Conservation (phyloP, 2,113 vertebrate species). For the Chaetodon auriga region DNA sequence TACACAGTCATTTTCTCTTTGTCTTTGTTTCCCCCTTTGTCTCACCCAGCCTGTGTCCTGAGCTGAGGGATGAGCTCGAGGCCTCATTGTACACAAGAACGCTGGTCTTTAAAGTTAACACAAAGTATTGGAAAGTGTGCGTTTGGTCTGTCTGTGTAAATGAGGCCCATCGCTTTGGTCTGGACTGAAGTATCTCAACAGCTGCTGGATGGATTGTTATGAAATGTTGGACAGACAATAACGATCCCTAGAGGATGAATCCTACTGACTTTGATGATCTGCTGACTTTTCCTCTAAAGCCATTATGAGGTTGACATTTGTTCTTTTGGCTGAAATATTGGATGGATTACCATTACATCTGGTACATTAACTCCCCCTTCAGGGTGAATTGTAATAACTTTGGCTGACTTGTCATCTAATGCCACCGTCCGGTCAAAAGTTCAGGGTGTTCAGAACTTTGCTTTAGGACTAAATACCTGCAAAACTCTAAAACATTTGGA, state of each 20-base stretch:
- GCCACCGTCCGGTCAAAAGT: neutral
- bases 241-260: neutral
- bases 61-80: constrained; percentile 16
- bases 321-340: neutral
- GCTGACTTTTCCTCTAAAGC: neutral
- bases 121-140: neutral
- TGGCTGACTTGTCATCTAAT: neutral
- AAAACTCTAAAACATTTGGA: neutral
- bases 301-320: neutral
- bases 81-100: neutral
- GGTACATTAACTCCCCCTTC: neutral
- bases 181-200: neutral
- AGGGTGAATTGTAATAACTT: neutral
- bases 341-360: neutral
- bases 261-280: neutral
- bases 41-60: constrained; percentile 1
- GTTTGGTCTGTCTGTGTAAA: neutral
- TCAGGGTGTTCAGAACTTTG: too few relatives aligned
- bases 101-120: constrained; percentile 3
- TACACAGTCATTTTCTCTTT: constrained; percentile 1
- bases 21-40: constrained; percentile 38
- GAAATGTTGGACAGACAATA: neutral
- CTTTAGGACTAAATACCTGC: too few relatives aligned
- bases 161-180: neutral
- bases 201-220: neutral